These are phyloP conservation scores for Hemibagrus guttatus DNA, from an alignment of 2,797 vertebrate species.

Conservation along the genomic window DNA sequence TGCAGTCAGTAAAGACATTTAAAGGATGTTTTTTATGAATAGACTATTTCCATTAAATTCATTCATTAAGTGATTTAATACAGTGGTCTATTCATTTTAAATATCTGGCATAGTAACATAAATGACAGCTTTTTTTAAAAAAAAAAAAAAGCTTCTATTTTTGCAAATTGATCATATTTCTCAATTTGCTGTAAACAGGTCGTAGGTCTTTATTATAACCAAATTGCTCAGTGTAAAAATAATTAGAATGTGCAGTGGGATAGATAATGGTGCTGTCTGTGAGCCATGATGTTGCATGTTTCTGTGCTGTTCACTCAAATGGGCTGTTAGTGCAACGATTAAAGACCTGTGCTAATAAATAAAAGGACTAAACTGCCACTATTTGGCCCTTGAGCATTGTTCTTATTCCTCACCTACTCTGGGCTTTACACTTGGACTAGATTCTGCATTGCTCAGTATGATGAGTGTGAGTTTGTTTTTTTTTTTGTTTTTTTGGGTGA, in stretches of 20 bases:
- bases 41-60: not conserved
- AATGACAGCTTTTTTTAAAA: not conserved
- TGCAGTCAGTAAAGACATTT: not conserved
- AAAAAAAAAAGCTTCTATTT: not conserved
- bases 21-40: not conserved
- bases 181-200: not conserved
- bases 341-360: conserved; percentile 6
- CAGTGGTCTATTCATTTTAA: not conserved
- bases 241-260: not conserved
- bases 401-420: not conserved
- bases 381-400: not conserved
- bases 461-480: not conserved
- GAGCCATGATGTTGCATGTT: not conserved
- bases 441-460: no score
- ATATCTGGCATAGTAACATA: not conserved
- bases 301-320: not conserved
- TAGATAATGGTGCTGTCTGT: not conserved
- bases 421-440: not conserved
- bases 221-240: not conserved
- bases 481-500: not conserved
- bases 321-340: not conserved
- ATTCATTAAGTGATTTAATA: not conserved
- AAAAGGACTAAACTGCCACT: not conserved
- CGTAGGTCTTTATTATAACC: not conserved
- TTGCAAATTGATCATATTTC: no score